Conservation (phyloP, 2,797 vertebrate species). For the Mastacembelus armatus region DNA sequence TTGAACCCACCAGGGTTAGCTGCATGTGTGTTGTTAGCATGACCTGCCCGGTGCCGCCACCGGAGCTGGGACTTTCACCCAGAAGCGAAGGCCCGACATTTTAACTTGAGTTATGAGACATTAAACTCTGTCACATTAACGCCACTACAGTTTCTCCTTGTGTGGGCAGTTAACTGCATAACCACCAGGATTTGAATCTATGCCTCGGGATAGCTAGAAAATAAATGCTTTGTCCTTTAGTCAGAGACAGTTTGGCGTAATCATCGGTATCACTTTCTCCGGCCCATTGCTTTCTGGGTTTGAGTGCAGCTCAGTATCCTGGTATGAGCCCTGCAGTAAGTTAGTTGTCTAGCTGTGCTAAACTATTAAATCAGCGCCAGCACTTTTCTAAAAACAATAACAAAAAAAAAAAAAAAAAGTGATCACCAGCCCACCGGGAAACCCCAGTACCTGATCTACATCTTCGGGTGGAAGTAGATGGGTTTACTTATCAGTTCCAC, state of each 20-base stretch:
- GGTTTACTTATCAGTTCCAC: no score
- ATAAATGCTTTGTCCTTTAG: no score
- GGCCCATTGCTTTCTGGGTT: background rate
- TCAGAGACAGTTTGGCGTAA: no score
- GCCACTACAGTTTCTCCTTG: background rate
- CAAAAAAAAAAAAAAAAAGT: no score
- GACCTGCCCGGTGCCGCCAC: no score
- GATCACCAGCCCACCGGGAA: no score
- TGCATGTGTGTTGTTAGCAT: background rate
- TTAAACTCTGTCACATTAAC: constrained; percentile 11
- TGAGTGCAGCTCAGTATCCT: background rate
- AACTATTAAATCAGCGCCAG: background rate
- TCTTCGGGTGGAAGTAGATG: no score
- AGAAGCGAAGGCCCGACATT: constrained; percentile 53
- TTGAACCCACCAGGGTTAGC: background rate
- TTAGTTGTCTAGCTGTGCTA: background rate
- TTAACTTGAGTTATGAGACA: constrained; percentile 27
- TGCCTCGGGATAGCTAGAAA: no score
- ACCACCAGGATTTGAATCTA: no score
- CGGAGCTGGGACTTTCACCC: no score
- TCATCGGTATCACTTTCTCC: background rate
- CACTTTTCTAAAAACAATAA: background rate
- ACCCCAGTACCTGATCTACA: no score
- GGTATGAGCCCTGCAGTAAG: background rate
- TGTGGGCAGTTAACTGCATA: no score